These are phyloP conservation scores for Hoplostethus mediterraneus DNA, from an alignment of 2,797 vertebrate species.

Conservation along the genomic window DNA sequence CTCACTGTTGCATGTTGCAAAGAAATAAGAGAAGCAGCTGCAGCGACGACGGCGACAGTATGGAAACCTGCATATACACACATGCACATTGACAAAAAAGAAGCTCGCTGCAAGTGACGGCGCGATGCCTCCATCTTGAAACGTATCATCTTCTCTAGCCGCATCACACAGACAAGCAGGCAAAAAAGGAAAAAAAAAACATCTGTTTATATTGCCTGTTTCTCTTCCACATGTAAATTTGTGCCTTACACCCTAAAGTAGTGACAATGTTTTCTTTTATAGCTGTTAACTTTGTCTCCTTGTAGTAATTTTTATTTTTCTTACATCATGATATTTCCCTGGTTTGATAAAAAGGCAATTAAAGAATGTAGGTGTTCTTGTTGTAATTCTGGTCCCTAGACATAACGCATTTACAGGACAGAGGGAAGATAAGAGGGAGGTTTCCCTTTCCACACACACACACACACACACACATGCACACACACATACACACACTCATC, in stretches of 20 bases:
- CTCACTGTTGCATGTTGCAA: conserved; percentile 92
- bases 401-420: conserved; percentile 60
- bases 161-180: conserved; percentile 59
- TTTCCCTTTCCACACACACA: conserved; percentile 31
- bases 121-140: conserved; percentile 79
- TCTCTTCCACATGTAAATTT: conserved; percentile 99
- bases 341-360: conserved; percentile 87
- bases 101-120: conserved; percentile 68
- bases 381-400: conserved; percentile 82
- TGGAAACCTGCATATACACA: conserved; percentile 55
- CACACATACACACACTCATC: conserved; percentile 60
- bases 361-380: conserved; percentile 88
- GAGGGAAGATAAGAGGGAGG: conserved; percentile 39
- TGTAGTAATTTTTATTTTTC: conserved; percentile 81
- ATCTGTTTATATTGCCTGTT: conserved; percentile 86
- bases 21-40: conserved; percentile 77
- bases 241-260: conserved; percentile 99
- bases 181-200: conserved; percentile 49
- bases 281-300: conserved; percentile 88
- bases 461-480: conserved; percentile 26
- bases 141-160: conserved; percentile 31
- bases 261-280: conserved; percentile 91
- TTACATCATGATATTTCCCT: conserved; percentile 82
- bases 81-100: conserved; percentile 30
- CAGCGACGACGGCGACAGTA: conserved; percentile 60